phyloP scores from a whole-genome alignment of 2,113 vertebrate genomes.

The Thamnophis sirtalis region DNA sequence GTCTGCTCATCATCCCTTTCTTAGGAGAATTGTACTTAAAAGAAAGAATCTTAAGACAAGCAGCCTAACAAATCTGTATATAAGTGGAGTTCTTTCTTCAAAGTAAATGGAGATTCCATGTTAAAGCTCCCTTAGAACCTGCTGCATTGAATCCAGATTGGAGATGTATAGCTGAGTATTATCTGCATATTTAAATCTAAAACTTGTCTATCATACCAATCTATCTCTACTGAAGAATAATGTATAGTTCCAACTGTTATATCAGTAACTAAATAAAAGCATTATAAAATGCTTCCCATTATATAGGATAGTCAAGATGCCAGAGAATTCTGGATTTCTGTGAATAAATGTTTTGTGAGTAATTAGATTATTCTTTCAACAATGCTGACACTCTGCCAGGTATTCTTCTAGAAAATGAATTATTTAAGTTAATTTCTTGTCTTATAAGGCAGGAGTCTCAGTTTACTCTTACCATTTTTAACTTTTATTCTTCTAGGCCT shows the following conservation, averaged over 20 bases:
- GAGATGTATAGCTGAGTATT: not conserved
- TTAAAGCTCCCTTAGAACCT: not conserved
- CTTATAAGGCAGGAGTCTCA: slow-evolving; percentile 1
- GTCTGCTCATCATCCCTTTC: not conserved
- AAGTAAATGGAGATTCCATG: not conserved
- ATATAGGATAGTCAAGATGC: not conserved
- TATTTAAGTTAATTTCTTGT: not conserved
- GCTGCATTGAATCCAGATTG: not conserved
- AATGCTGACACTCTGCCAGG: not conserved
- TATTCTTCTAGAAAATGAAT: not conserved
- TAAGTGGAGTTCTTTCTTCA: not conserved
- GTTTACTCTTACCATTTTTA: slow-evolving; percentile 2
- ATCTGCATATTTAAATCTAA: not conserved
- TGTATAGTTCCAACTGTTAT: not conserved
- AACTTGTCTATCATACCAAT: not conserved
- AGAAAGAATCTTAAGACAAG: not conserved
- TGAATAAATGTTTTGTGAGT: not conserved
- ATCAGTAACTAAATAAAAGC: not conserved
- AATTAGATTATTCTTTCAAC: slow-evolving; percentile 6
- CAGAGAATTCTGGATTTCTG: not conserved
- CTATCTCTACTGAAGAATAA: not conserved
- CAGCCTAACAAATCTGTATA: not conserved
- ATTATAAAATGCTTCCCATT: not conserved
- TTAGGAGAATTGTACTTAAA: not conserved
- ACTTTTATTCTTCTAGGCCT: not conserved